Base-by-base conservation (phyloP, 1,140 invertebrate genomes). In the Schlechtendalia chinensis region DNA sequence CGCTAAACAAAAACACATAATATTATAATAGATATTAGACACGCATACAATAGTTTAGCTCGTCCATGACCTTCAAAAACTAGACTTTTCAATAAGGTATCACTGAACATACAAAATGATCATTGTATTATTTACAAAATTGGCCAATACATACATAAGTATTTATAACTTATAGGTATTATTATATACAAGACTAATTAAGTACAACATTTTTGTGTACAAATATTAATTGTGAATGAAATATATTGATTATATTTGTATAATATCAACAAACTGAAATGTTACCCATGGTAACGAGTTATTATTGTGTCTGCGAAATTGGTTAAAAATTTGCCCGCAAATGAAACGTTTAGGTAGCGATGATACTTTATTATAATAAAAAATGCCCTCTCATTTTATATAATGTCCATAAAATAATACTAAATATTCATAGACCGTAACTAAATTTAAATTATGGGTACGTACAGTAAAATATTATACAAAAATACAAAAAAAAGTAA, bases 201-300 rank as follows among this genome's bases (percentile, higher is more conserved):
- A 1, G 12, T 45, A 45, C n/a, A 5, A 22, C 0, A 67, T 22
- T 22, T 67, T 47, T 6, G 19, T 10, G n/a, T 47, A 22, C 22
- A 10, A 39, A 39, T 8, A 39, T 39, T 67, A 45, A 47, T 47
- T 65, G 39, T 24, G 12, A 24, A 50, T 16, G 45, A 47, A 45
- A 17, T 14, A 54, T 47, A 71, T 71, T 53, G 69, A 71, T 71
- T 71, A 27, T 67, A 29, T 53, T 53, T 50, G 14, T 27, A 24
- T 12, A 19, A 39, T 10, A 75, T 59, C 54, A 77, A 77, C 74
- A 61, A 61, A 77, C 58, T 22, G 39, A 39, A 59, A 77, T 59
- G 14, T 59, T 59, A 59, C 10, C 54, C 74, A 77, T 59, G 29
- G 74, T 77, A 77, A 77, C 69, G 24, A 19, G 29, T 17, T 77